A percentile compares a stretch with the other conserved stretches of the same genome.
Conservation (phyloP, 2,797 vertebrate genomes). For the Sebastes nivosus region DNA sequence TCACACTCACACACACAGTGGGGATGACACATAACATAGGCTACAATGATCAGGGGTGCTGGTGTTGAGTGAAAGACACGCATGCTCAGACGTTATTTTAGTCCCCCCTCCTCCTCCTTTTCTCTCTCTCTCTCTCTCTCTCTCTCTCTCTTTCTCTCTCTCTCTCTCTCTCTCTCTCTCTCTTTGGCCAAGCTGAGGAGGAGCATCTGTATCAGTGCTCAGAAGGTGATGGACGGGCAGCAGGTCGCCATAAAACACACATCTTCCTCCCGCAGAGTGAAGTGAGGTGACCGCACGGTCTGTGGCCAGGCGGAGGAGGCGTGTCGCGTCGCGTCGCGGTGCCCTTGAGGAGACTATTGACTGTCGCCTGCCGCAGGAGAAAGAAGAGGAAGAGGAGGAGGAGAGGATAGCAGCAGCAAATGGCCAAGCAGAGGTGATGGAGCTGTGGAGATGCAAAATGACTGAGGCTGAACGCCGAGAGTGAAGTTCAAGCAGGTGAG, state of each 20-base stretch:
- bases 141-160: neutral
- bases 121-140: neutral
- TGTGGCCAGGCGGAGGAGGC: neutral
- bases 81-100: slow-evolving; percentile 70
- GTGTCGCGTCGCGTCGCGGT: slow-evolving; percentile 9
- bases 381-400: neutral
- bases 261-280: slow-evolving; percentile 8
- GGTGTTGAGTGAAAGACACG: slow-evolving; percentile 44
- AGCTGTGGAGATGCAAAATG: slow-evolving; percentile 45
- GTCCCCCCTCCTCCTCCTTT: neutral
- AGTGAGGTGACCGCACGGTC: slow-evolving; percentile 35
- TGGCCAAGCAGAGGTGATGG: slow-evolving; percentile 58
- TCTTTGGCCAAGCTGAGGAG: slow-evolving; percentile 23
- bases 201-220: slow-evolving; percentile 52
- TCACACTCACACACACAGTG: neutral
- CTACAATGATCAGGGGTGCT: slow-evolving; percentile 15
- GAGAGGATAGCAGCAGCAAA: slow-evolving; percentile 7
- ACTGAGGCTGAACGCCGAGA: slow-evolving; percentile 38
- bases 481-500: slow-evolving; percentile 69
- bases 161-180: neutral
- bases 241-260: slow-evolving; percentile 43
- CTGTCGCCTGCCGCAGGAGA: slow-evolving; percentile 32
- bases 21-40: neutral
- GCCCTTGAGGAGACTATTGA: slow-evolving; percentile 43
- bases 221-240: slow-evolving; percentile 47